Percentiles rank a stretch among this genome's conserved stretches.
These are phyloP conservation scores for Eledona agricola DNA, from an alignment of 2,888 invertebrate species.

Conservation along the genomic window DNA sequence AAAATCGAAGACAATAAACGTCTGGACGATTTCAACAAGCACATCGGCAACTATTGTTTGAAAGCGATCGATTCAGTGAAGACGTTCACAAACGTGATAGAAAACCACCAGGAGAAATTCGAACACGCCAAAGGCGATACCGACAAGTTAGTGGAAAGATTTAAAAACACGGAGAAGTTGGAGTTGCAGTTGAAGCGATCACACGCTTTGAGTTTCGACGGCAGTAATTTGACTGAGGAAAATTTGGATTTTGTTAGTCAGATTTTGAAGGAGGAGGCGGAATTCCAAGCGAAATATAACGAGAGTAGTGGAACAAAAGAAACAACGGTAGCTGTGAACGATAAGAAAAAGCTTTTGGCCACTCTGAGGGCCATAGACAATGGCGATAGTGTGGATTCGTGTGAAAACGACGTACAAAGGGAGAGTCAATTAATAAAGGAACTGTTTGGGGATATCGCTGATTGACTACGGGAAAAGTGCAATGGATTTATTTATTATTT, in stretches of 20 bases:
- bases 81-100: conserved; percentile 57
- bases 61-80: conserved; percentile 52
- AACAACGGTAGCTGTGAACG: conserved; percentile 52
- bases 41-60: conserved; percentile 51
- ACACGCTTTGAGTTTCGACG: conserved; percentile 29
- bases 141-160: conserved; percentile 64
- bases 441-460: conserved; percentile 19
- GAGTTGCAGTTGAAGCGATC: conserved; percentile 61
- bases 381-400: conserved; percentile 56
- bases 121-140: conserved; percentile 63
- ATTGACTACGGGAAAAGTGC: conserved; percentile 6
- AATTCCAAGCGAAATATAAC: conserved; percentile 44
- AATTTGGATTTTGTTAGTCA: conserved; percentile 54
- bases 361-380: conserved; percentile 72
- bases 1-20: conserved; percentile 46
- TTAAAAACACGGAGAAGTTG: conserved; percentile 65
- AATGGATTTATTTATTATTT: no score
- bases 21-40: conserved; percentile 48
- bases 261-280: conserved; percentile 55
- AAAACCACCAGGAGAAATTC: conserved; percentile 65
- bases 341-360: conserved; percentile 69
- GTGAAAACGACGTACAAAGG: conserved; percentile 5
- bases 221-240: conserved; percentile 39
- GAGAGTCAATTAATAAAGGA: conserved; percentile 26
- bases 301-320: conserved; percentile 48